Base-by-base conservation (phyloP, 2,888 invertebrate species). In the Scaptomyza reducta region DNA sequence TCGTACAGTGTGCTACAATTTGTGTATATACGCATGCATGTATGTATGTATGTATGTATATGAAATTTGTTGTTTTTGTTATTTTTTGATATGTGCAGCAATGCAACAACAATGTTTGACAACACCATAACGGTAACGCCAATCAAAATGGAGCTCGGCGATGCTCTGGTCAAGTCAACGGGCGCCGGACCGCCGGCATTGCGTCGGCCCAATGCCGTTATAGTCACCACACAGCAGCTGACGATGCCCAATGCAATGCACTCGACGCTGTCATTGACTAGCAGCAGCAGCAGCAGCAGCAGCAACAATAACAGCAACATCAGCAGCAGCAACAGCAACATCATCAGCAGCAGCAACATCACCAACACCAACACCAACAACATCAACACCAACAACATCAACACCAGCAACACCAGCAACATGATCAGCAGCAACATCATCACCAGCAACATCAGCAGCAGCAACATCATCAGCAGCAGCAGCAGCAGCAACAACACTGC, bases 81-180 rank as follows among this genome's bases (percentile, higher is more conserved):
- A 35, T 55, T 45, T 35, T 67, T 13, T 55, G 53, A 25, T 42
- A 16, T 27, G 29, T 38, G 18, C 10, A 82, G 84, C 68, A 87
- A 68, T 68, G 65, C 78, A 61, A 85, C 86, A 45, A 61, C 73
- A 3, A 66, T 86, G 73, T 86, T 87, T 55, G 88, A 87, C 45
- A 85, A 85, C 56, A 80, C 85, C 13, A 85, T 85, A 13, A 85
- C 85, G 29, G 85, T 85, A 11, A 85, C 85, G 11, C 85, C 85
- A 13, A 87, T 85, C 41, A 85, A 85, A 62, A 60, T 85, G 67
- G 85, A 87, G 16, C 61, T 75, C 3, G 55, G 55, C 14, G 67
- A 62, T 13, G 14, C 67, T 13, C 33, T 81, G 31, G 44, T 65
- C 22, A 82, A 83, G 44, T 49, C 74, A n/a, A 45, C 74, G 18